Conservation (phyloP, 2,113 vertebrate species). For the Hippolais icterina region DNA sequence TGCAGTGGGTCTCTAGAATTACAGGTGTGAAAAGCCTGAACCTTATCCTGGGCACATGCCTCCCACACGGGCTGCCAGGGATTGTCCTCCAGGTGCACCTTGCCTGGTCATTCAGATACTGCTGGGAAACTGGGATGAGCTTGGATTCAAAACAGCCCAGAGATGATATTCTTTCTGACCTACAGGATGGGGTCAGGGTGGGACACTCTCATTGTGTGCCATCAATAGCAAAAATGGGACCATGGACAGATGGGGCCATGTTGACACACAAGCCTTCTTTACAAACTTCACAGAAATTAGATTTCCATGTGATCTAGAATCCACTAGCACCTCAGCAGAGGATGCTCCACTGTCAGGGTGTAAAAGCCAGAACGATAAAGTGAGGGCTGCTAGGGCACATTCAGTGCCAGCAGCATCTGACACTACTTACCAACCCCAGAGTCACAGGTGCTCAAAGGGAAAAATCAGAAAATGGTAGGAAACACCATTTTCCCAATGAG, state of each 20-base stretch:
- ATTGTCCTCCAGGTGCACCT: background rate
- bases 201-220: background rate
- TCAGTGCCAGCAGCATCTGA: background rate
- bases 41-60: background rate
- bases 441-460: background rate
- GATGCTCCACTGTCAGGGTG: background rate
- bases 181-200: background rate
- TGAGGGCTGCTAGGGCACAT: background rate
- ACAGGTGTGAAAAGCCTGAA: accelerated
- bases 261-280: background rate
- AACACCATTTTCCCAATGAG: background rate
- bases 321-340: background rate
- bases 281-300: background rate
- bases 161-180: background rate
- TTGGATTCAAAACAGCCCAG: background rate
- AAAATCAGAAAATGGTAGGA: background rate
- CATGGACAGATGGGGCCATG: background rate
- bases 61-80: background rate
- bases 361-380: background rate
- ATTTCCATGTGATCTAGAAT: background rate
- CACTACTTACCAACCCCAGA: background rate
- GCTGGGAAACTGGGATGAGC: background rate
- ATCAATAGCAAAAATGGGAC: background rate
- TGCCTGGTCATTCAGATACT: background rate
- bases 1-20: background rate